phyloP scores from a whole-genome alignment of 2,113 vertebrate genomes.

The Promerops cafer region DNA sequence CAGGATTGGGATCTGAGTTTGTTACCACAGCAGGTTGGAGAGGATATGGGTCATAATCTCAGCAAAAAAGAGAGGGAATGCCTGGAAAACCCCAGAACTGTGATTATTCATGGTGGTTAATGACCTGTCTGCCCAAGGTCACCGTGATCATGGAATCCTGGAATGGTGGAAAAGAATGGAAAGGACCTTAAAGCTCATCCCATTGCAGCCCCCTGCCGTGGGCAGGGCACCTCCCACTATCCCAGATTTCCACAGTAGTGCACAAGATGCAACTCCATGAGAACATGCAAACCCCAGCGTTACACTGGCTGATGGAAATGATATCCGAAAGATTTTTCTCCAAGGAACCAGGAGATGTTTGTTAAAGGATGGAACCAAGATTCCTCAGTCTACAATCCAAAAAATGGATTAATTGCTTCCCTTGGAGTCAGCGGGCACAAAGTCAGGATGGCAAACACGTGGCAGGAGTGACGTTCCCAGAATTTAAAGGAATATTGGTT shows the following conservation, averaged over 20 bases:
- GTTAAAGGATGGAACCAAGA: not conserved
- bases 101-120: not conserved
- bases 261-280: not conserved
- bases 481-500: not conserved
- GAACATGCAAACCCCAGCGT: not conserved
- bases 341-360: not conserved
- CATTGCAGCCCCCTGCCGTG: not conserved
- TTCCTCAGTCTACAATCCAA: not conserved
- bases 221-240: not conserved
- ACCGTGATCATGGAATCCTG: not conserved
- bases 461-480: not conserved
- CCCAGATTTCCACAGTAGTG: not conserved
- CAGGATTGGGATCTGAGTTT: not conserved
- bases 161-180: not conserved
- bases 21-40: not conserved
- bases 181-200: not conserved
- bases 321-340: rapidly evolving
- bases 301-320: rapidly evolving
- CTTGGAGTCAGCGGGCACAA: not conserved
- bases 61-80: not conserved
- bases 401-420: not conserved
- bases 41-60: not conserved
- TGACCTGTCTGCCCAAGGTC: not conserved
- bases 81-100: not conserved
- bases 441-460: not conserved